Conservation (phyloP, 2,113 vertebrate species). For the Vidua macroura region DNA sequence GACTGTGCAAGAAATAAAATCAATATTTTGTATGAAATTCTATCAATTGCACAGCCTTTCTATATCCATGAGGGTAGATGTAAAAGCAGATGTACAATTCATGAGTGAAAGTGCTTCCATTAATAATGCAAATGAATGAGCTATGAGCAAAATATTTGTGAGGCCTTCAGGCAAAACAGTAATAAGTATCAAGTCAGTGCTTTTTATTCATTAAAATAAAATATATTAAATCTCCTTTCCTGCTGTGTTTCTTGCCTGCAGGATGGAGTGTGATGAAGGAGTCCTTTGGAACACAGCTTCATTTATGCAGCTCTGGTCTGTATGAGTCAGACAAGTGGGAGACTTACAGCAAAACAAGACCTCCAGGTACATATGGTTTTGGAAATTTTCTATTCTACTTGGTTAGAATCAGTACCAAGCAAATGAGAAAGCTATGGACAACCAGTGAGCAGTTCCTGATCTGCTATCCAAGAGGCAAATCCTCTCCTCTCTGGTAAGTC, state of each 20-base stretch:
- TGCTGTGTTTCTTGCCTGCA: constrained; percentile 29
- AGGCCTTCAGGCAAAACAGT: neutral
- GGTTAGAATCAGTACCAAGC: neutral
- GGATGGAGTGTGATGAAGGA: constrained; percentile 31
- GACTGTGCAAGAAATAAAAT: neutral
- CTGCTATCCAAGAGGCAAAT: neutral
- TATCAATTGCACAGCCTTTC: fast-evolving
- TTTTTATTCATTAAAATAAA: constrained; percentile 28
- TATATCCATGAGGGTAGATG: neutral
- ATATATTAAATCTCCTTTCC: neutral
- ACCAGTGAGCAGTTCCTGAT: neutral
- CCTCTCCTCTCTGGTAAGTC: neutral
- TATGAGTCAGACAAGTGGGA: neutral
- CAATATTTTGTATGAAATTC: neutral
- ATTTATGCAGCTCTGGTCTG: neutral
- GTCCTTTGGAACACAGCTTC: constrained; percentile 17
- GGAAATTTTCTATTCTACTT: neutral
- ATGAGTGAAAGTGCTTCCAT: neutral
- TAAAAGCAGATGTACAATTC: neutral
- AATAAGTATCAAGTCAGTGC: neutral
- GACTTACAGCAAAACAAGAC: constrained; percentile 2
- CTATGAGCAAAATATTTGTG: neutral
- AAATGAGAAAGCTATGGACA: neutral
- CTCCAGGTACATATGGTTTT: neutral
- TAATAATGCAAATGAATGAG: neutral